Percentiles rank a stretch among this genome's conserved stretches.
Evolutionary conservation across 1,140 invertebrate species (phyloP).

Genomic region (Adelges cooleyi): DNA sequence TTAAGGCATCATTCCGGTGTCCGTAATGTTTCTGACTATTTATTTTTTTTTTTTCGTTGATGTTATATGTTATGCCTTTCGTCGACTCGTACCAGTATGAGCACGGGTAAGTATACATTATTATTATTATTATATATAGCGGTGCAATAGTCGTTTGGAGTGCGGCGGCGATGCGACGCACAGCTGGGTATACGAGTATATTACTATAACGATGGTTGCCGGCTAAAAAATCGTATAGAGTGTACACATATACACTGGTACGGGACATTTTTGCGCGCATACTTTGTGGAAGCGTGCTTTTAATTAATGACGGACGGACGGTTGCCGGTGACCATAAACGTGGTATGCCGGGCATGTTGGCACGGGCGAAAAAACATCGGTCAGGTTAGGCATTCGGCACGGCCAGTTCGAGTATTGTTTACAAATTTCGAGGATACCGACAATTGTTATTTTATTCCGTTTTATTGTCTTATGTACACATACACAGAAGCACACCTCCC

Average conservation of each 20-base stretch:
- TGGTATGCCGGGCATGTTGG: slow-evolving; percentile 25
- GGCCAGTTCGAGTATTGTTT: not conserved
- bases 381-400: not conserved
- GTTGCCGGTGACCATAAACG: not conserved
- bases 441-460: slow-evolving; percentile 23
- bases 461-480: not conserved
- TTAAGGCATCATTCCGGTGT: slow-evolving; percentile 14
- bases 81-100: not conserved
- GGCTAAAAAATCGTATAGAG: not conserved
- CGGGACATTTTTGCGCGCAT: slow-evolving; percentile 5
- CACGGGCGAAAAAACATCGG: slow-evolving; percentile 23
- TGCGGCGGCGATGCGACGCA: not conserved
- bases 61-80: too few species aligned
- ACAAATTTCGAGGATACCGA: slow-evolving; percentile 25
- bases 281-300: slow-evolving; percentile 21
- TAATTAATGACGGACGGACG: slow-evolving; percentile 18
- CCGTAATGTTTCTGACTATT: not conserved
- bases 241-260: not conserved
- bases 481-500: not conserved
- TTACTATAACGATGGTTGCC: not conserved
- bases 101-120: not conserved
- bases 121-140: not conserved
- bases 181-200: not conserved
- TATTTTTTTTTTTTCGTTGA: not conserved
- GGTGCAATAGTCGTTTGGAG: not conserved